Percentiles rank a stretch among this genome's conserved stretches.
These are phyloP conservation scores for Poecilia picta DNA, from an alignment of 2,797 vertebrate genomes.

Conservation along the genomic window DNA sequence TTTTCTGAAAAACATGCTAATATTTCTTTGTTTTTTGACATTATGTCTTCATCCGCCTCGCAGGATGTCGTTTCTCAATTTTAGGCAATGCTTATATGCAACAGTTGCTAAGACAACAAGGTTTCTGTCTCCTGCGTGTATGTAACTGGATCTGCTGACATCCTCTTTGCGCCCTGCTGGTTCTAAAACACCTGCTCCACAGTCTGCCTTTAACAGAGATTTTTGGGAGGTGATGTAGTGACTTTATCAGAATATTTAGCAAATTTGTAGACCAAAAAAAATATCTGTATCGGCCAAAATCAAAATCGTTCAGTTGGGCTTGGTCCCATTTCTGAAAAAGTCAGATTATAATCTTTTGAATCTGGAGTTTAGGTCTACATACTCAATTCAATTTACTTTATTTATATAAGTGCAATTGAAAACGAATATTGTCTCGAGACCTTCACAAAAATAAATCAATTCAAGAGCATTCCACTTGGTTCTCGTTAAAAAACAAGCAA, in stretches of 20 bases:
- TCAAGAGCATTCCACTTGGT: too few relatives aligned
- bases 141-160: not conserved
- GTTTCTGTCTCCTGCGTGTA: not conserved
- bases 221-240: not conserved
- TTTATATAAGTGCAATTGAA: too few relatives aligned
- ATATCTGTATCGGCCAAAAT: not conserved
- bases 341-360: not conserved
- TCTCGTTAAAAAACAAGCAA: too few relatives aligned
- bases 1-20: not conserved
- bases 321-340: not conserved
- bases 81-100: slow-evolving; percentile 5
- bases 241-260: not conserved
- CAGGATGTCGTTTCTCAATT: not conserved
- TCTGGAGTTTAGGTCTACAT: too few relatives aligned
- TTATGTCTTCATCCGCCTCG: not conserved
- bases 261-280: not conserved
- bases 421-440: too few relatives aligned
- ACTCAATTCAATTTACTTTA: too few relatives aligned
- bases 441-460: too few relatives aligned
- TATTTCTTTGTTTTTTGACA: not conserved
- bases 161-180: not conserved
- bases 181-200: not conserved
- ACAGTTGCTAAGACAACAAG: not conserved
- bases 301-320: not conserved
- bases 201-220: not conserved